Evolutionary conservation across 2,888 invertebrate species (phyloP), one percentile per base, ranked within the genome.

Genomic region (Hyposoter dolosus): DNA sequence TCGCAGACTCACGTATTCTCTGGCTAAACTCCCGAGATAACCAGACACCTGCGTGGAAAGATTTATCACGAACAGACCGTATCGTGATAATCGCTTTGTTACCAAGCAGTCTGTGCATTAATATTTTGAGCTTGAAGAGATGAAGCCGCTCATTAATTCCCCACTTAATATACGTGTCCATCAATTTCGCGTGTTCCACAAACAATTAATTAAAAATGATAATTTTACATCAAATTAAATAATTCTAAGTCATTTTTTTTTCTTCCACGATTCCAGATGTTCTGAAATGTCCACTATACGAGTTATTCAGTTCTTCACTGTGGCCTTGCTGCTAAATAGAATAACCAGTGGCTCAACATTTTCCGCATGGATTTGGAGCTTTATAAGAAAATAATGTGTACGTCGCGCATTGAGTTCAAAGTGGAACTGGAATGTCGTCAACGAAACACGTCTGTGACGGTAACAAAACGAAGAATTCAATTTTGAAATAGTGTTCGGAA

Each of bases 41-140:
- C 15, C 43, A 69, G 10, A 69, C 12, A 3, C n/a, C 23, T 35
- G 5, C 23, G 50, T 7, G 53, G 17, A 65, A 80, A 53, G 65
- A 80, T 80, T 80, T 80, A 72, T 66, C 5, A 47, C 23, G 43
- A 60, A 40, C 19, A 23, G 3, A 40, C n/a, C 7, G 4, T 17
- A 43, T 15, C 43, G 35, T 45, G n/a, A 78, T 69, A 17, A 40
- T 77, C 66, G 50, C 28, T 71, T 71, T 32, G 4, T 4, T 56
- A 43, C 6, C 74, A 15, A 50, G 10, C 56, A 12, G 35, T 56
- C 17, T 1, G 23, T 56, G 71, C 17, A 28, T 69, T 45, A 69
- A 6, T 23, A 6, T 45, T 69, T 69, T 66, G 4, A 4, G 40
- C 10, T 19, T 0, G n/a, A 23, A 28, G 6, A 35, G 6, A 15